Evolutionary conservation across 2,797 vertebrate species (phyloP).

Genomic region (Hypotaenidia philippensis): DNA sequence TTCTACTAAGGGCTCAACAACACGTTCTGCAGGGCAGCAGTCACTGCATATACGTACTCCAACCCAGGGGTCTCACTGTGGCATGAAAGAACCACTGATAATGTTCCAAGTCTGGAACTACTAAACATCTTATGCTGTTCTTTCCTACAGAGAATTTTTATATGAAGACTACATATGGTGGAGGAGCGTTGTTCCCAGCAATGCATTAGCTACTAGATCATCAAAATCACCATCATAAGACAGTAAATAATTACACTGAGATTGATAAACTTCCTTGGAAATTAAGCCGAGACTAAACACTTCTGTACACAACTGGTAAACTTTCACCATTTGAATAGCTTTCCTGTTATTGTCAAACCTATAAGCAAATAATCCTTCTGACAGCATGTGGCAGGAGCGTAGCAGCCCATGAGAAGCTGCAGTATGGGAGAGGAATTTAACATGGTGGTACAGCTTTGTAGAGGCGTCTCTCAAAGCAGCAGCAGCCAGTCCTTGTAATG

Average conservation of each 20-base stretch:
- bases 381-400: not conserved
- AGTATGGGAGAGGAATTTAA: not conserved
- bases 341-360: conserved; percentile 60
- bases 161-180: not conserved
- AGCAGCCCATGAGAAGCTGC: not conserved
- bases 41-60: accelerated
- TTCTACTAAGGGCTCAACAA: not conserved
- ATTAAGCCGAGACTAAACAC: conserved; percentile 61
- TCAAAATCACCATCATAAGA: not conserved
- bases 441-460: not conserved
- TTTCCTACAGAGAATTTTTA: not conserved
- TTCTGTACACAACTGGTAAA: conserved; percentile 46
- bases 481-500: conserved; percentile 27
- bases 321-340: conserved; percentile 28
- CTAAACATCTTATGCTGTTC: not conserved
- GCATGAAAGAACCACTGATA: not conserved
- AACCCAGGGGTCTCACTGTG: not conserved
- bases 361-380: conserved; percentile 48
- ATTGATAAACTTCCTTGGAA: conserved; percentile 68
- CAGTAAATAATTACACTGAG: conserved; percentile 66
- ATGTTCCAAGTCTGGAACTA: not conserved
- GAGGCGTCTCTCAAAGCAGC: conserved; percentile 2
- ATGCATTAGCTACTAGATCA: not conserved
- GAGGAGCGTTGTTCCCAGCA: not conserved
- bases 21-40: not conserved